Percentiles rank a stretch among this genome's conserved stretches.
phyloP scores from a whole-genome alignment of 2,113 vertebrate genomes.

The Strix uralensis region DNA sequence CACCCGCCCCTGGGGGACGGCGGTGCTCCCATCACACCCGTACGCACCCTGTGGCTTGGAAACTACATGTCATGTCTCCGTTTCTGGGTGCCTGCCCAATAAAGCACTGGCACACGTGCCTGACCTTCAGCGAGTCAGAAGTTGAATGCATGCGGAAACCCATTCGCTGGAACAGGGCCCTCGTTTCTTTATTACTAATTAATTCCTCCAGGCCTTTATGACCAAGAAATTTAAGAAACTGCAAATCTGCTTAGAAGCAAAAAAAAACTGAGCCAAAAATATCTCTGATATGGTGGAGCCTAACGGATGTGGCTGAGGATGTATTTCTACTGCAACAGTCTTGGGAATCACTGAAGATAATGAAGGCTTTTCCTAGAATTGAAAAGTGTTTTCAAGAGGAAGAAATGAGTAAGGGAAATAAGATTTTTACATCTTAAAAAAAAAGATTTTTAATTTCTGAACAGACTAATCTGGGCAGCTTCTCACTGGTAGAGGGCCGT shows the following conservation, averaged over 20 bases:
- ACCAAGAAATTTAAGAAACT: conserved; percentile 43
- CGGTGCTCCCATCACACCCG: neutral
- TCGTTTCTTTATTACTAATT: conserved; percentile 23
- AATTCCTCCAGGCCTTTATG: conserved; percentile 14
- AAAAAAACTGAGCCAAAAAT: conserved; percentile 20
- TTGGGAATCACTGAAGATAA: conserved; percentile 20
- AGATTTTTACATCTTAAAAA: neutral
- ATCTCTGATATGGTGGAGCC: conserved; percentile 18
- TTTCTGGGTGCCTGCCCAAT: neutral
- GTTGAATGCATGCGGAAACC: neutral
- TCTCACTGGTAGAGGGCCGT: neutral
- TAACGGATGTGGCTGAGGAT: conserved; percentile 37
- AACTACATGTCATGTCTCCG: conserved; percentile 41
- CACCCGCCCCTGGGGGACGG: neutral
- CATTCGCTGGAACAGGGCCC: neutral
- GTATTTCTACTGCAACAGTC: conserved; percentile 41
- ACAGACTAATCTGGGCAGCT: conserved; percentile 38
- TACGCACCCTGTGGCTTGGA: conserved; percentile 1
- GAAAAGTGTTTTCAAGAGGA: conserved; percentile 40
- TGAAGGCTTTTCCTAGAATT: conserved; percentile 34
- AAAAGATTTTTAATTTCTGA: neutral
- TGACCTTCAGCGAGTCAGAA: neutral
- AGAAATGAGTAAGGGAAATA: conserved; percentile 28
- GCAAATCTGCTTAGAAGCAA: conserved; percentile 14
- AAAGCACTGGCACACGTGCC: neutral